Evolutionary conservation across 2,797 vertebrate species (phyloP).

Genomic region (Brachymystax lenok): DNA sequence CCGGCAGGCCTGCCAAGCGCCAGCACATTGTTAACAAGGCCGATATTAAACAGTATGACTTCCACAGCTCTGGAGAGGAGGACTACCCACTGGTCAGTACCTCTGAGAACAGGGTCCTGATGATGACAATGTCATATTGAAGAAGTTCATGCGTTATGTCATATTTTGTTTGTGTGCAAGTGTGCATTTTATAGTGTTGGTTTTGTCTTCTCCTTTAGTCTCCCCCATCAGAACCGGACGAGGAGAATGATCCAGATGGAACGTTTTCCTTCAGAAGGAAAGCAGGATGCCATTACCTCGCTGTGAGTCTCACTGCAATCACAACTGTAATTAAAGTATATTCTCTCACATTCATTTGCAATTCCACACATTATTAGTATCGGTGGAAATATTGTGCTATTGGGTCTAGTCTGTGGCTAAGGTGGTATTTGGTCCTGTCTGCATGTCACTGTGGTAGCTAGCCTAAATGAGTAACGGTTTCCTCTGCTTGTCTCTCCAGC

Average conservation of each 20-base stretch:
- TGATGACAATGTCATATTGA: not conserved
- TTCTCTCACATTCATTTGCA: too few species aligned
- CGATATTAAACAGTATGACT: constrained; percentile 93
- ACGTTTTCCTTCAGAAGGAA: constrained; percentile 87
- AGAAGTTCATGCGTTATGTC: not conserved
- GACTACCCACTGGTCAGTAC: constrained; percentile 81
- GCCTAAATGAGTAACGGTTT: not conserved
- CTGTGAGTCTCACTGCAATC: constrained; percentile 76
- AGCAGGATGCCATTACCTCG: constrained; percentile 90
- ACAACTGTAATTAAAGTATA: not conserved
- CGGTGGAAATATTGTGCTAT: too few species aligned
- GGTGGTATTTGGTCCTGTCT: not conserved
- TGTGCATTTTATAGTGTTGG: not conserved
- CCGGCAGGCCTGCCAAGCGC: constrained; percentile 72
- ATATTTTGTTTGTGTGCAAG: not conserved
- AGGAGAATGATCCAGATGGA: constrained; percentile 90
- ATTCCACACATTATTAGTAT: too few species aligned
- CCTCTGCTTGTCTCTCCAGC: constrained; percentile 63
- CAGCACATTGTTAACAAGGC: constrained; percentile 82
- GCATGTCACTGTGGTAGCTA: not conserved
- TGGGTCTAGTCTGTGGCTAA: too few species aligned
- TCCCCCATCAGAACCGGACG: constrained; percentile 85
- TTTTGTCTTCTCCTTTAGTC: constrained; percentile 64
- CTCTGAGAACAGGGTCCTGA: not conserved
- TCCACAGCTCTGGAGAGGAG: constrained; percentile 93